Evolutionary conservation across 2,113 vertebrate genomes (phyloP), one percentile per base, ranked within the genome.

Genomic region (Epinephelus moara): DNA sequence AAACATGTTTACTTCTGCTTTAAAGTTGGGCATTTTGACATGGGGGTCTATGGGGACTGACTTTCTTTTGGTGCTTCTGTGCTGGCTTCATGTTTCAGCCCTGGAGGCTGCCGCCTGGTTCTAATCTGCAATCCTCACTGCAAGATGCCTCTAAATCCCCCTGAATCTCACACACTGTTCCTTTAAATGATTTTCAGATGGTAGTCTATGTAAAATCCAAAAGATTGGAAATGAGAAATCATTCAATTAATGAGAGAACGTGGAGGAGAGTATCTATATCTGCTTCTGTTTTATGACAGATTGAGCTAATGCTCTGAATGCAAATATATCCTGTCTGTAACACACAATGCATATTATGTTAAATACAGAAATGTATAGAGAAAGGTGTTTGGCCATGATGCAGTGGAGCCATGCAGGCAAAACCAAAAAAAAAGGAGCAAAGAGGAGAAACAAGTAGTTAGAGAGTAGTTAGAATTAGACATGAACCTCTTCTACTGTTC

Each of bases 401-500:
- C 78, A 70, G 55, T 56, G 55, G 40, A 83, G 72, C 73, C 82
- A 93, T 89, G 87, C 88, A 94, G 66, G 80, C 68, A 84, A 74
- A 83, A 74, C 52, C 84, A 55, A 50, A 83, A 74, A 83, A 74
- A 85, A 57, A 50, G 25, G 45, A 83, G 70, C 67, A 89, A 81
- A 90, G 25, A 85, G 25, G 53, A 82, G 18, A 82, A 62, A 61
- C 30, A 62, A 75, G 70, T 55, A 55, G 66, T 80, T 70, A 80
- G 81, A 91, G 70, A 85, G 80, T 78, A 94, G 85, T 92, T 88
- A 94, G 88, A 96, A 95, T 94, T 88, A 92, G 87, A 93, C 91
- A 96, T 96, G 94, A 96, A 99, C 98, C 98, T 99, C 98, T 96
- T 99, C 98, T 97, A 99, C 96, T 88, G 97, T 97, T 97, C 98